These are phyloP conservation scores for Carollia perspicillata DNA, from an alignment of 2,113 vertebrate genomes.

Conservation along the genomic window DNA sequence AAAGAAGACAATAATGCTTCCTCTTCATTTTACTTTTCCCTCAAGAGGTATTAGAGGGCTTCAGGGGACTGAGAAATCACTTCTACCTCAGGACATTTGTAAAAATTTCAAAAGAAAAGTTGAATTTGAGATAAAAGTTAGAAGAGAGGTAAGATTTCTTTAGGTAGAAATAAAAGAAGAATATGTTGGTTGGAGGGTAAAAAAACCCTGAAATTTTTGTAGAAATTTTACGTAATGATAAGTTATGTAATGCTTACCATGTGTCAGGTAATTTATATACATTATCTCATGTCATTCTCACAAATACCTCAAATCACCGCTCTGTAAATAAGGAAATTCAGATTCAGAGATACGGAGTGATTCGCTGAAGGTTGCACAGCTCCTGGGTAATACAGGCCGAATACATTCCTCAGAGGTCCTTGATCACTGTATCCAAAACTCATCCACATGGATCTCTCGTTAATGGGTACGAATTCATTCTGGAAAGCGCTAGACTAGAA, in stretches of 20 bases:
- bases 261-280: neutral
- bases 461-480: neutral
- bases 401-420: neutral
- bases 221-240: neutral
- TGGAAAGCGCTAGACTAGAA: conserved; percentile 11
- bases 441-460: neutral
- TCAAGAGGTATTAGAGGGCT: neutral
- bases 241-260: neutral
- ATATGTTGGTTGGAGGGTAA: neutral
- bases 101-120: neutral
- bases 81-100: neutral
- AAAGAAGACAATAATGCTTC: neutral
- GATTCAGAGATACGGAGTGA: neutral
- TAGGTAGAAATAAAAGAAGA: neutral
- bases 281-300: neutral
- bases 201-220: neutral
- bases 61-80: neutral
- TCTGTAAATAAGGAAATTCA: neutral
- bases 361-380: conserved; percentile 36
- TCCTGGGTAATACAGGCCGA: neutral
- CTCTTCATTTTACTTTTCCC: neutral
- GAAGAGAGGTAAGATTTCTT: neutral
- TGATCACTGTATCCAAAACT: neutral
- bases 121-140: neutral
- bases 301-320: neutral